Evolutionary conservation across 2,797 vertebrate species (phyloP).

Genomic region (Petrocephalus schoutedeni): DNA sequence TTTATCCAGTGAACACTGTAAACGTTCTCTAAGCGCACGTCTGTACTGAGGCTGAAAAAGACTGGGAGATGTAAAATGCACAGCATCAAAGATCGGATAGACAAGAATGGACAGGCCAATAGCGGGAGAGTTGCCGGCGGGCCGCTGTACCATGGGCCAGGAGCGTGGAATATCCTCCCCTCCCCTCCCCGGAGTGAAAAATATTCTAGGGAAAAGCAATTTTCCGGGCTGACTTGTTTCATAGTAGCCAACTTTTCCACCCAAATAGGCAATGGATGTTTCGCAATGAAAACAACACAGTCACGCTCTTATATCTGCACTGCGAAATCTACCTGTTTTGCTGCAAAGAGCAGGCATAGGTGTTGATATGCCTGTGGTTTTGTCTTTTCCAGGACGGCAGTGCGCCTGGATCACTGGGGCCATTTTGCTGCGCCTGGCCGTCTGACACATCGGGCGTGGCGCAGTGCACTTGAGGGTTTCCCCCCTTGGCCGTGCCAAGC

Average conservation of each 20-base stretch:
- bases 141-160: not conserved
- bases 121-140: not conserved
- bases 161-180: not conserved
- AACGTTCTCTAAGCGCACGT: not conserved
- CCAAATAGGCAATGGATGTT: not conserved
- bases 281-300: not conserved
- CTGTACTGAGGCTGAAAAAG: not conserved
- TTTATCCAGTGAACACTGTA: not conserved
- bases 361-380: not conserved
- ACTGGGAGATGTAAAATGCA: not conserved
- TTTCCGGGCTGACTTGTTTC: not conserved
- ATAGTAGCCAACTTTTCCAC: not conserved
- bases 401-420: not conserved
- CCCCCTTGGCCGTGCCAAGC: not conserved
- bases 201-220: not conserved
- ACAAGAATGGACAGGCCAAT: too few relatives aligned
- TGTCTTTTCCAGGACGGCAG: slow-evolving; percentile 1
- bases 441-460: not conserved
- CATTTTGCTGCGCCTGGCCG: not conserved
- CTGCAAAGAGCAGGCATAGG: not conserved
- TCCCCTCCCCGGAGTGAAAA: not conserved
- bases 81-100: too few relatives aligned
- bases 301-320: not conserved
- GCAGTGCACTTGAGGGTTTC: not conserved
- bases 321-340: not conserved